Evolutionary conservation across 2,888 invertebrate genomes (phyloP), one percentile per base, ranked within the genome.

Genomic region (Branchellion lobata): DNA sequence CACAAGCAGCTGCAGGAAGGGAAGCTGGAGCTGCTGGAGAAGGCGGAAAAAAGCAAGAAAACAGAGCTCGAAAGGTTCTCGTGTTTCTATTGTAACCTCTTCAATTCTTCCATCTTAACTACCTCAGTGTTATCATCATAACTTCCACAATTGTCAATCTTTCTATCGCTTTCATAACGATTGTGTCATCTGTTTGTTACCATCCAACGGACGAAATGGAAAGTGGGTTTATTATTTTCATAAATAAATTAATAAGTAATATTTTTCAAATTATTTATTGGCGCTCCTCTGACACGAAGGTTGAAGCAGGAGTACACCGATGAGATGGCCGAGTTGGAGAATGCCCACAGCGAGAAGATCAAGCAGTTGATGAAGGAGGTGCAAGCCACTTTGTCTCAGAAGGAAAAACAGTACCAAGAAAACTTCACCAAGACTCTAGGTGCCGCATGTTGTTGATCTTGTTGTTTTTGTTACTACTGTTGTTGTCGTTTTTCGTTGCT

Each of bases 341-440:
- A 61, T 0, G 36, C 57, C 11, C 29, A 77, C 40, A 8, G 8
- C 2, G 61, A 21, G 24, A 77, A 65, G 40, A 33, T 77, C 33
- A 77, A 77, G 34, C 31, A 77, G 33, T n/a, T 77, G n/a, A 31
- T 77, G 34, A 77, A 33, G 53, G 77, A 77, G 40, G 57, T 77
- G n/a, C 77, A 77, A 24, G 40, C 36, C 3, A 77, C 53, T 21
- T n/a, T 77, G 77, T 31, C 61, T 1, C 57, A 77, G 40, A 77
- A 77, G 36, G 77, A 77, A 65, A 61, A 77, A 34, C 53, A 77
- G 36, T 77, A 77, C 77, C 77, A 77, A 33, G 65, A 65, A 24
- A 57, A 65, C 61, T 77, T 77, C 57, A 34, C 61, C 29, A 61
- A 27, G 31, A 31, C 77, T 24, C 27, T 77, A 65, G 77, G 77